phyloP scores from a whole-genome alignment of 2,888 invertebrate species.

The Amiota communis region DNA sequence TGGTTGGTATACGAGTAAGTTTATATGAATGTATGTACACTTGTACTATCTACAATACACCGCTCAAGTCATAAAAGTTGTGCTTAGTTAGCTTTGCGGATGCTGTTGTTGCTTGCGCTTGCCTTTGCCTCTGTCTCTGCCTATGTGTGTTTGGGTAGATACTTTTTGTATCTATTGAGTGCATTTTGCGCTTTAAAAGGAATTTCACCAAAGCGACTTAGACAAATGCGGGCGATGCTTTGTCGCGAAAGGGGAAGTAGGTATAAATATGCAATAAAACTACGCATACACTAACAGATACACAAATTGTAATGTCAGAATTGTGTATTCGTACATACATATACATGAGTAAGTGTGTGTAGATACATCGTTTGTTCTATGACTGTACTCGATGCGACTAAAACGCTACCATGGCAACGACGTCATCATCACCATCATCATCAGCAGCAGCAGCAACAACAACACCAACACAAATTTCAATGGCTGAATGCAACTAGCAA shows the following conservation, averaged over 20 bases:
- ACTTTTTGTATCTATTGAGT: slow-evolving; percentile 61
- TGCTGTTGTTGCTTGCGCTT: background rate
- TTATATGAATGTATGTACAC: too few relatives aligned
- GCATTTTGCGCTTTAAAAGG: slow-evolving; percentile 66
- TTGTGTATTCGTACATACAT: too few relatives aligned
- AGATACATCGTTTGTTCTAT: slow-evolving; percentile 18
- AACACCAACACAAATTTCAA: background rate
- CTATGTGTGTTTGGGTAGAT: slow-evolving; percentile 31
- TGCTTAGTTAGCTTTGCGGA: background rate
- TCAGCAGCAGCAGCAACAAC: background rate
- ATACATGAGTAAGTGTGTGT: slow-evolving; percentile 31
- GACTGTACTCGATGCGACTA: slow-evolving; percentile 11
- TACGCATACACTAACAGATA: slow-evolving; percentile 28
- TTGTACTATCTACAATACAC: too few relatives aligned
- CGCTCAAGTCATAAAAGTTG: background rate
- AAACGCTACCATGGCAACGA: slow-evolving; percentile 2
- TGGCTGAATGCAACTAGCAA: slow-evolving; percentile 13
- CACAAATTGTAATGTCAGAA: background rate
- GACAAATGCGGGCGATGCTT: background rate
- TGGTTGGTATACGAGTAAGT: too few relatives aligned
- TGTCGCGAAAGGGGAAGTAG: too few relatives aligned
- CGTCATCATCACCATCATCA: background rate
- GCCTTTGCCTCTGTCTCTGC: too few relatives aligned
- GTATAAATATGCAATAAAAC: too few relatives aligned
- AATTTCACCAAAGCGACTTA: slow-evolving; percentile 44